Evolutionary conservation across 2,888 invertebrate genomes (phyloP).

Genomic region (Helicoverpa assulta): DNA sequence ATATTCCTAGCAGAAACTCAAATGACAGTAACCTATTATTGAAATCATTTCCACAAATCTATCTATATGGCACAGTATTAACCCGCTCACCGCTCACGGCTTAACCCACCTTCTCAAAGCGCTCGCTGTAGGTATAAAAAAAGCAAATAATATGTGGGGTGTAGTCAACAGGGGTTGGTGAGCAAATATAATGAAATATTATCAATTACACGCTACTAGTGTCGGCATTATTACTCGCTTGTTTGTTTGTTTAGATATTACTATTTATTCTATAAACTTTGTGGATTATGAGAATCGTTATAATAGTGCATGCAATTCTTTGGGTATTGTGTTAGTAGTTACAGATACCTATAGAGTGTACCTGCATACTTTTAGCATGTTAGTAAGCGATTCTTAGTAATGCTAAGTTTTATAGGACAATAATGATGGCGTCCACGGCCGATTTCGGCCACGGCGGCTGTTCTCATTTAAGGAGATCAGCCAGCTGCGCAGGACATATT

Average conservation of each 20-base stretch:
- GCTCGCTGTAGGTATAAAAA: constrained; percentile 62
- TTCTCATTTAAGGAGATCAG: too few relatives aligned
- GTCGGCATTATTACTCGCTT: constrained; percentile 55
- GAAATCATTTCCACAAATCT: too few relatives aligned
- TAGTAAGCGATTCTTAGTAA: background rate
- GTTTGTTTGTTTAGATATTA: constrained; percentile 55
- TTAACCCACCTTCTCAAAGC: constrained; percentile 57
- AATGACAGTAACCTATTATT: too few relatives aligned
- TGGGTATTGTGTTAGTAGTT: background rate
- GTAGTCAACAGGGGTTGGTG: constrained; percentile 75
- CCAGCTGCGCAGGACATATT: too few relatives aligned
- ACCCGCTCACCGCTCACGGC: constrained; percentile 40
- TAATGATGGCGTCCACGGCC: too few relatives aligned
- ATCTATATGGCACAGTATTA: background rate
- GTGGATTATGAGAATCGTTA: constrained; percentile 21
- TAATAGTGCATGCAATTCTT: constrained; percentile 10
- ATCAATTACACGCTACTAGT: constrained; percentile 82
- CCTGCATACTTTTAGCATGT: too few relatives aligned
- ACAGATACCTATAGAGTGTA: background rate
- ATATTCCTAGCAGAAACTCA: too few relatives aligned
- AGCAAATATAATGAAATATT: constrained; percentile 85
- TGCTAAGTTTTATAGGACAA: too few relatives aligned
- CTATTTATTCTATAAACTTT: constrained; percentile 35
- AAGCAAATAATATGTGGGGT: constrained; percentile 74
- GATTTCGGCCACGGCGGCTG: too few relatives aligned